These are phyloP conservation scores for Fragum whitleyi DNA, from an alignment of 2,888 invertebrate species.

Conservation along the genomic window DNA sequence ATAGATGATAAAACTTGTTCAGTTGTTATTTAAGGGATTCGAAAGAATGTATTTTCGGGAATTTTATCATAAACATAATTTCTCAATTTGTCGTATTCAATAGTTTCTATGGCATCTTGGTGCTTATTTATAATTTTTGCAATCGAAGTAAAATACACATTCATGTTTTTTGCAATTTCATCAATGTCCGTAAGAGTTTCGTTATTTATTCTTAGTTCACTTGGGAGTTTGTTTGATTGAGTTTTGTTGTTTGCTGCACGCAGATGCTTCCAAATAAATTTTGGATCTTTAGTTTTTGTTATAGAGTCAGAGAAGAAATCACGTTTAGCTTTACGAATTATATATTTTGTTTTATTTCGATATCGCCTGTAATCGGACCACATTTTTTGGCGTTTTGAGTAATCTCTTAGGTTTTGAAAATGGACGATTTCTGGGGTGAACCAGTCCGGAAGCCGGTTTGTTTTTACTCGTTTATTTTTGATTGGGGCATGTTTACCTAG, in stretches of 20 bases:
- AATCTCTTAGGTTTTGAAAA: neutral
- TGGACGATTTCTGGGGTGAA: neutral
- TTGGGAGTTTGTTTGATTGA: neutral
- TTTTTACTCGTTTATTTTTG: neutral
- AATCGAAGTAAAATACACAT: neutral
- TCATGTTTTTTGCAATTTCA: no score
- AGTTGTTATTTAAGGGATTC: neutral
- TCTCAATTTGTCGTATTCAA: neutral
- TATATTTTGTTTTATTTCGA: no score
- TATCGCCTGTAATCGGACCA: slow-evolving; percentile 1
- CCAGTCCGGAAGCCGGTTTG: no score
- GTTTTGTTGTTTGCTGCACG: neutral
- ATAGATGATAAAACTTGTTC: neutral
- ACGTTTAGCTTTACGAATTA: neutral
- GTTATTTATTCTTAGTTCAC: neutral
- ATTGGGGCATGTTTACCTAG: slow-evolving; percentile 2
- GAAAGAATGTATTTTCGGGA: no score
- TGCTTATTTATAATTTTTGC: neutral
- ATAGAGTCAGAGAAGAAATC: slow-evolving; percentile 6
- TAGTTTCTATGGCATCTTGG: neutral
- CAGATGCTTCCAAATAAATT: slow-evolving; percentile 1
- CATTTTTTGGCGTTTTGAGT: neutral
- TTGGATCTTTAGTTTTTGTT: neutral
- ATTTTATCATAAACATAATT: neutral
- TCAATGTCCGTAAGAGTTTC: neutral